These are phyloP conservation scores for Cheumatopsyche charites DNA, from an alignment of 1,140 invertebrate species.

Conservation along the genomic window DNA sequence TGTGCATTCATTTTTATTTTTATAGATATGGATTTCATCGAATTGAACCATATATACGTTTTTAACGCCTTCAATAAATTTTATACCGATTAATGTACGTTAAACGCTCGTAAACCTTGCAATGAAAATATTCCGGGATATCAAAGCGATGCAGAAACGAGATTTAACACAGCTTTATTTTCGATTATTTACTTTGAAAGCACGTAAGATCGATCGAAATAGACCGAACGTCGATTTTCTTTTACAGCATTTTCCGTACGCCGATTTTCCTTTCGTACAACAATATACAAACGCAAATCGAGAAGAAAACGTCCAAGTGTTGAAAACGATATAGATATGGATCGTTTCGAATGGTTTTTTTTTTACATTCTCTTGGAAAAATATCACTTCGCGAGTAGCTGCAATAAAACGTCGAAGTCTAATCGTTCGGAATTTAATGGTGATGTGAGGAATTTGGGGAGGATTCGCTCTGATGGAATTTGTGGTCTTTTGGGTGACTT, in stretches of 20 bases:
- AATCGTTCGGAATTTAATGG: conserved; percentile 9
- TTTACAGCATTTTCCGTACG: neutral
- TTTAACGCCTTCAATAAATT: neutral
- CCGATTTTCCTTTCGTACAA: too few relatives aligned
- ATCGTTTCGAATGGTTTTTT: too few relatives aligned
- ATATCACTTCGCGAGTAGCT: neutral
- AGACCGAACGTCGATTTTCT: neutral
- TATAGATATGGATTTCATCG: too few relatives aligned
- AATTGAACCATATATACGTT: too few relatives aligned
- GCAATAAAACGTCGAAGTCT: neutral
- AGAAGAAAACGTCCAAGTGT: too few relatives aligned
- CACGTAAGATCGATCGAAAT: conserved; percentile 1
- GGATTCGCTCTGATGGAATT: too few relatives aligned
- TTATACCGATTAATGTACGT: neutral
- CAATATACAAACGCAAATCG: too few relatives aligned
- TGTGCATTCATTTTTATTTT: too few relatives aligned
- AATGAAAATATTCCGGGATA: conserved; percentile 11
- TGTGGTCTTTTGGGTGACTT: too few relatives aligned
- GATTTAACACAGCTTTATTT: neutral
- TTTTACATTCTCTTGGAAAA: neutral
- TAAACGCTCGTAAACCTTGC: conserved; percentile 2
- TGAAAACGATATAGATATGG: too few relatives aligned
- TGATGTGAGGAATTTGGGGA: too few relatives aligned
- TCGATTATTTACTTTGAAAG: conserved; percentile 18
- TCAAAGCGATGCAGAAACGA: neutral